Evolutionary conservation across 2,888 invertebrate species (phyloP), one percentile per base, ranked within the genome.

Genomic region (Sarcophaga caerulescens): DNA sequence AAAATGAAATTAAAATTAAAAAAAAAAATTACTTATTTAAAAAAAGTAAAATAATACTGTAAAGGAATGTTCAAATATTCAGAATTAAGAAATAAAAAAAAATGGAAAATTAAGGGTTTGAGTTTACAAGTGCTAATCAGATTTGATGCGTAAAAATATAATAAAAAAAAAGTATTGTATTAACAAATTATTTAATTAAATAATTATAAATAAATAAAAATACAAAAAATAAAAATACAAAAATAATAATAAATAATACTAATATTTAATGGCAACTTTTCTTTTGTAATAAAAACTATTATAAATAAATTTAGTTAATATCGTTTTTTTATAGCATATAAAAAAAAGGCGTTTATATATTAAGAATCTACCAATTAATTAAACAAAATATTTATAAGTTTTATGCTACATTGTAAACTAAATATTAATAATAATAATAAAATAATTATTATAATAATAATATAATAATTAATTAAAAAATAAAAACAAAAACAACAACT

Each of bases 371-470:
- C 47, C 47, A 70, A 85, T 84, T 35, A 35, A 35, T 35, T 35
- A 35, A 35, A 35, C 68, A 65, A 21, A 84, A 87, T 87, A 87
- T 84, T 81, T 71, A 71, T 84, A 84, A 87, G 84, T 87, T 81
- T 84, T 87, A 87, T 79, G 75, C 79, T 81, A 79, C 71, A 35
- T 81, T 84, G 78, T 84, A 87, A 84, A 82, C 75, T 84, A 81
- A 77, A 70, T 45, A 79, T 75, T 5, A 77, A 70, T 45, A 79
- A 78, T 5, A 77, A 70, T 45, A 79, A 78, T 6, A 35, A 68
- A 78, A 87, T 84, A 85, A 82, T 81, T 69, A 23, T 80, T 59
- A 69, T 71, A 23, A 76, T 52, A 60, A 73, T 60, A 21, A 74
- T 66, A 45, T 57, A 76, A 78, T n/a, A 17, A 35, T 35, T 35